Evolutionary conservation across 2,797 vertebrate species (phyloP).

Genomic region (Falco cherrug): DNA sequence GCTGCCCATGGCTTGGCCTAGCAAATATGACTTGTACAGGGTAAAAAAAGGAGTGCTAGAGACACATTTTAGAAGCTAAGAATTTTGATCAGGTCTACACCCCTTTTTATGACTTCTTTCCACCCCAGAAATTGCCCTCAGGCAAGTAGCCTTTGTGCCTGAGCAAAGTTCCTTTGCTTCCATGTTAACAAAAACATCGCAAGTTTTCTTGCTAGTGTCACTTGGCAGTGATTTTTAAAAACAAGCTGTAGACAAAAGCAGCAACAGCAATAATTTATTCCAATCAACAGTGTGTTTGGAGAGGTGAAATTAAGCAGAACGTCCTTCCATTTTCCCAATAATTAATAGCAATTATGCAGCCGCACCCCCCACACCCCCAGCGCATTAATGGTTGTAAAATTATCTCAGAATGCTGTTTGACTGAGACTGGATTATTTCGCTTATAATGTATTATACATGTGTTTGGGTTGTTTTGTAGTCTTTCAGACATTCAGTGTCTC

Average conservation of each 20-base stretch:
- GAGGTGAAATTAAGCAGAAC: not conserved
- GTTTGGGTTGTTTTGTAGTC: rapidly evolving
- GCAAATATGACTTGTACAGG: not conserved
- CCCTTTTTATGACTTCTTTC: not conserved
- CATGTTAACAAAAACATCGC: not conserved
- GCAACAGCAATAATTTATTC: not conserved
- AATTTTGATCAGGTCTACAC: not conserved
- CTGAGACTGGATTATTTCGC: not conserved
- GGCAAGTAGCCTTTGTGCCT: not conserved
- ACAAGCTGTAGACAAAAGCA: not conserved
- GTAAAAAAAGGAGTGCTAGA: not conserved
- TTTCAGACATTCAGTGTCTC: not conserved
- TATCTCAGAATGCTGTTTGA: not conserved
- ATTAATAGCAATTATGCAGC: not conserved
- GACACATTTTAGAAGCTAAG: not conserved
- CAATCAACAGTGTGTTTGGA: not conserved
- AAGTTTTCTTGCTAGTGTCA: not conserved
- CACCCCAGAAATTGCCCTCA: not conserved
- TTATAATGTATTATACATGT: not conserved
- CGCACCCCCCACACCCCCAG: not conserved
- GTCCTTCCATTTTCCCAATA: not conserved
- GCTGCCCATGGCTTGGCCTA: rapidly evolving
- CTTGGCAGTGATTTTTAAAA: not conserved
- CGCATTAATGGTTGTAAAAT: not conserved
- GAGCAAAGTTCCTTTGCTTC: not conserved